phyloP scores from a whole-genome alignment of 2,113 vertebrate genomes.

The Prunella fulvescens region DNA sequence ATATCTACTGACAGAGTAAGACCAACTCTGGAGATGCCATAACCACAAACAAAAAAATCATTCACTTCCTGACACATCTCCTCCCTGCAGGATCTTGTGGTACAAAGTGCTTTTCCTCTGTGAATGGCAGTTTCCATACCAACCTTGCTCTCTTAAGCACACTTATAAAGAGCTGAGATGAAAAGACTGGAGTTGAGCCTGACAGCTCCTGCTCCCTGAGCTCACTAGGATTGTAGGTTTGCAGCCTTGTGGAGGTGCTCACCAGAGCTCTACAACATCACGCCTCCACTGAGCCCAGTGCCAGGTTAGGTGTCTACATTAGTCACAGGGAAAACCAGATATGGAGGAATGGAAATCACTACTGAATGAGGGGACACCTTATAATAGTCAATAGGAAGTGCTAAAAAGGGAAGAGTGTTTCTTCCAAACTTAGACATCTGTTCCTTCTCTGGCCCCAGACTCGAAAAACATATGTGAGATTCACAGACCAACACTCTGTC shows the following conservation, averaged over 20 bases:
- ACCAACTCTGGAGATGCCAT: not conserved
- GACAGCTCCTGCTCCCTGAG: not conserved
- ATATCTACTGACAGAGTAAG: not conserved
- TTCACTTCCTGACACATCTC: not conserved
- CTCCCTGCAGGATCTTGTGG: not conserved
- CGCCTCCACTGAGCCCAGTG: not conserved
- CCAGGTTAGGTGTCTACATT: not conserved
- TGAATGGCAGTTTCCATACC: not conserved
- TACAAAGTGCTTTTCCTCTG: not conserved
- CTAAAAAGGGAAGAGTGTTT: not conserved
- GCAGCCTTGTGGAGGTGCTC: not conserved
- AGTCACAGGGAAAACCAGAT: not conserved
- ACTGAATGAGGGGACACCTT: not conserved
- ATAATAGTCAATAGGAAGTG: not conserved
- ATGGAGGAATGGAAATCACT: not conserved
- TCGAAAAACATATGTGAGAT: not conserved
- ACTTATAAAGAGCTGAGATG: not conserved
- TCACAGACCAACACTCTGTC: conserved; percentile 9
- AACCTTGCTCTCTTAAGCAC: not conserved
- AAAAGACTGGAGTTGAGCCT: not conserved
- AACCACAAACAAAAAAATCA: not conserved
- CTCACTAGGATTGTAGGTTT: rapidly evolving
- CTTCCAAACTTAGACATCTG: conserved; percentile 15
- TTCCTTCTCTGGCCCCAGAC: conserved; percentile 15
- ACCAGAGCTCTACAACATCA: not conserved